Conservation (phyloP, 2,113 vertebrate species). For the Coracopsis vasa region DNA sequence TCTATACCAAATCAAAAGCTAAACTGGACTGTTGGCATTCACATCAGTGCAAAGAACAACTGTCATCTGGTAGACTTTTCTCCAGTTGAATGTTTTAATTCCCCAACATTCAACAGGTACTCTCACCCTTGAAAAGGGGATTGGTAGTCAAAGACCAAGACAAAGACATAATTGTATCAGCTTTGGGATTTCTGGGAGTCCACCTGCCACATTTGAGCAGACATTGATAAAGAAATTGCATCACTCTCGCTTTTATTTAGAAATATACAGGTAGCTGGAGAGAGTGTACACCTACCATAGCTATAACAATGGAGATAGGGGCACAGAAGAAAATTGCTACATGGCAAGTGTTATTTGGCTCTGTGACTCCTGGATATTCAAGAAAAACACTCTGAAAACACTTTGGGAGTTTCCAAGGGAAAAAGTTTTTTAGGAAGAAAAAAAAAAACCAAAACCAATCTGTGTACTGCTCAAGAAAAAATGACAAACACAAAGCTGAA, state of each 20-base stretch:
- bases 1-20: not conserved
- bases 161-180: not conserved
- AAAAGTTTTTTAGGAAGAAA: not conserved
- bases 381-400: not conserved
- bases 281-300: accelerated
- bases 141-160: not conserved
- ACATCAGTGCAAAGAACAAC: not conserved
- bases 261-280: not conserved
- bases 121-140: not conserved
- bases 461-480: not conserved
- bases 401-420: not conserved
- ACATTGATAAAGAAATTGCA: not conserved
- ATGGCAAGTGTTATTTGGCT: not conserved
- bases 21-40: not conserved
- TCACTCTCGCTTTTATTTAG: not conserved
- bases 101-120: not conserved
- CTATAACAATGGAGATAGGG: not conserved
- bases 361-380: not conserved
- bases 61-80: not conserved
- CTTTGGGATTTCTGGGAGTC: not conserved
- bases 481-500: not conserved
- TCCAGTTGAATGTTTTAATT: not conserved
- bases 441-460: not conserved
- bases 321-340: not conserved
- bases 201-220: not conserved